Evolutionary conservation across 2,113 vertebrate species (phyloP), one percentile per base, ranked within the genome.

Genomic region (Erythrocercus mccallii): DNA sequence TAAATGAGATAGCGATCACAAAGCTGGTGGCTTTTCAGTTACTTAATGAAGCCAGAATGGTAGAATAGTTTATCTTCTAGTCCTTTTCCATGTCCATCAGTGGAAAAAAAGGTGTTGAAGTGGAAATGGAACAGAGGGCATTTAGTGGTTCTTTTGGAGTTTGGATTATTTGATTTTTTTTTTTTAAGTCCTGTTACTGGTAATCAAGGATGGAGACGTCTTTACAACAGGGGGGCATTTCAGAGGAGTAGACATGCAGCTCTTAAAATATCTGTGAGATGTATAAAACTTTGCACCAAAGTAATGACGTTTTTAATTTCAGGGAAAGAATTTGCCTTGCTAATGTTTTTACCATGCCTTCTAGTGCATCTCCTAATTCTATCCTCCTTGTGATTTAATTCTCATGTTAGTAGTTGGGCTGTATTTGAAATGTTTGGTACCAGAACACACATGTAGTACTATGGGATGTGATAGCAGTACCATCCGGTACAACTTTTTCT

Each of bases 1-100:
- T 21, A 44, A 47, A 44, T 1, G 4, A 40, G 66, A 19, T 10
- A 48, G 30, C 0, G 0, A 23, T 88, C 16, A 10, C 19, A 86
- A 48, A 11, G 10, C 19, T 86, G 42, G 42, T 83, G 48, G 42
- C 15, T 15, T 89, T 71, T 66, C 3, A 57, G 31, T 35, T 61
- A 15, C 28, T 65, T 94, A 44, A 61, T 31, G n/a, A 79, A 42
- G 16, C 31, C 45, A 44, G 45, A 50, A 31, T 65, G 16, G 19
- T 60, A 57, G 68, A 60, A 27, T 15, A 81, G 20, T 11, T 3
- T 50, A 1, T 60, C 11, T 73, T 81, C 12, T 47, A 57, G 27
- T 58, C n/a, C 8, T 53, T 74, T 23, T 40, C 11, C 30, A 10
- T 42, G 37, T 44, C 44, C 15, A 8, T 58, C 23, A 27, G 22